Base-by-base conservation (phyloP, 2,888 invertebrate species). In the Acrocyrtus sp. region DNA sequence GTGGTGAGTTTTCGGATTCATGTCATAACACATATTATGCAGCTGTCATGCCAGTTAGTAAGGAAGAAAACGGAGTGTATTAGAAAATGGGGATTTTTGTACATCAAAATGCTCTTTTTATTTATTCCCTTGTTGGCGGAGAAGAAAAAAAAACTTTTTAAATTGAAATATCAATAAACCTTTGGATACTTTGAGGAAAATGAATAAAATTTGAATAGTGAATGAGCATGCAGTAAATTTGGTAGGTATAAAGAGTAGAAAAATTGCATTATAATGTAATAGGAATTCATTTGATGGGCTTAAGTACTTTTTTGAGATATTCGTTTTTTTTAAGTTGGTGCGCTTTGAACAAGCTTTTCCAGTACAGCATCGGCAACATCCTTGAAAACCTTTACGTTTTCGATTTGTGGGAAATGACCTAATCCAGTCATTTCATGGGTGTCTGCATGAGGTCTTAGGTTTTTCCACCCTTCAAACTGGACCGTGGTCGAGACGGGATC, bases 331-430 rank as follows among this genome's bases (percentile, higher is more conserved):
- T n/a, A n/a, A n/a, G n/a, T n/a, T n/a, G n/a, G n/a, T n/a, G n/a
- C n/a, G n/a, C n/a, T n/a, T n/a, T n/a, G n/a, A n/a, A n/a, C 67
- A 60, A 68, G 29, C 57, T 58, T 62, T 57, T 68, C 57, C 29
- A 69, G 54, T 22, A 69, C 58, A 34, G 62, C 65, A 62, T 68
- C 66, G 22, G 74, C 45, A 56, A 70, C 67, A 26, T 74, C 50
- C 34, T 53, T 58, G 53, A 77, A 77, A 43, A 50, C 48, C 39
- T 72, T 51, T n/a, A 75, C 62, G 34, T 73, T 66, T 57, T 75
- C 77, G 26, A 77, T 66, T 53, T 77, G 77, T 5, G 75, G 73
- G 41, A 68, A 77, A 67, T 77, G 77, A 29, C 72, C 75, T 41
- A 77, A 53, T 47, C 63, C 69, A 6, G 63, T 17, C 50, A 75